These are phyloP conservation scores for Maconellicoccus hirsutus DNA, from an alignment of 1,140 invertebrate genomes.

Conservation along the genomic window DNA sequence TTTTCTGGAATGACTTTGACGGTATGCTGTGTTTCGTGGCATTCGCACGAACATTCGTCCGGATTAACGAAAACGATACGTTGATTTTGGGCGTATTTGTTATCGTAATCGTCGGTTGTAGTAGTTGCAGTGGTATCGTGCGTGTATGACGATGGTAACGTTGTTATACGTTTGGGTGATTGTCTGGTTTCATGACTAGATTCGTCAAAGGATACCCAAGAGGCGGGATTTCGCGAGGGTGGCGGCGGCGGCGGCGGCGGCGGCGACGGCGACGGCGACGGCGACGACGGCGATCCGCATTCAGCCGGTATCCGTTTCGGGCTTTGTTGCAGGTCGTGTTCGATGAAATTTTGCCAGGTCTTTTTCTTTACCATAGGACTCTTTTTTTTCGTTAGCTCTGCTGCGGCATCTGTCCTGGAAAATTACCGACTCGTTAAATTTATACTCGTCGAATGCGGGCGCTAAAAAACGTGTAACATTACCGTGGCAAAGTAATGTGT, in stretches of 20 bases:
- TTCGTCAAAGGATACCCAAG: conserved; percentile 78
- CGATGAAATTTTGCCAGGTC: background rate
- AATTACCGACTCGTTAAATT: background rate
- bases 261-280: too few species aligned
- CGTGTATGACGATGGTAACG: conserved; percentile 42
- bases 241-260: conserved; percentile 41
- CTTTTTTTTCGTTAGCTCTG: conserved; percentile 25
- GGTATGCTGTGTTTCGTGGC: conserved; percentile 43
- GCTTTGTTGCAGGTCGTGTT: background rate
- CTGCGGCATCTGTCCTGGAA: conserved; percentile 23
- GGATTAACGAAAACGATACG: conserved; percentile 53
- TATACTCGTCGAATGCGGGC: background rate
- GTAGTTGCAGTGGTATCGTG: conserved; percentile 18
- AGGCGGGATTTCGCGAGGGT: conserved; percentile 36
- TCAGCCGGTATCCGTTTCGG: background rate
- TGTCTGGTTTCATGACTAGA: conserved; percentile 60
- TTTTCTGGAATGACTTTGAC: background rate
- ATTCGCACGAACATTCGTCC: conserved; percentile 70
- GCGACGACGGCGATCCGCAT: background rate
- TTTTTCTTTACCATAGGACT: conserved; percentile 14
- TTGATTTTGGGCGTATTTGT: conserved; percentile 41
- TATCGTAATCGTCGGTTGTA: background rate
- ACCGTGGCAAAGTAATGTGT: background rate
- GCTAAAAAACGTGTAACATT: background rate
- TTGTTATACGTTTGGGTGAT: conserved; percentile 64